phyloP scores from a whole-genome alignment of 2,797 vertebrate species.

The Mormyrops attenuatus region DNA sequence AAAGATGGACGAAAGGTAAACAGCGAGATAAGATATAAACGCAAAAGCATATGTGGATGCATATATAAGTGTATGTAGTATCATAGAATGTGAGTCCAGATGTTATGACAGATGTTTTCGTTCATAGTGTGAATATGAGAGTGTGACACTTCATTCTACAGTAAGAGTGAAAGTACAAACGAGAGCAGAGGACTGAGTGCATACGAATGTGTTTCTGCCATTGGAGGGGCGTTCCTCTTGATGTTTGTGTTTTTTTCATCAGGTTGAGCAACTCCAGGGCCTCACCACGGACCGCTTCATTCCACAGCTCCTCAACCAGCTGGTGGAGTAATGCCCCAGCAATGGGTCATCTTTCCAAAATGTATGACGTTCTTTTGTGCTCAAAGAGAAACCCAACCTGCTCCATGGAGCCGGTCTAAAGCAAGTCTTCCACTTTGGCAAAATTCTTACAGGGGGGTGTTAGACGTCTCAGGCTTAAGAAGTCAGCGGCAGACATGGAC shows the following conservation, averaged over 20 bases:
- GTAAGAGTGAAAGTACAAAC: not conserved
- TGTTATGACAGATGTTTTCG: not conserved
- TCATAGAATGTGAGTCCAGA: not conserved
- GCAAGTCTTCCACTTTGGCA: not conserved
- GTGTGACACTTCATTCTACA: not conserved
- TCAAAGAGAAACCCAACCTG: not conserved
- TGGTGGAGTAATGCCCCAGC: not conserved
- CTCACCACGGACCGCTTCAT: not conserved
- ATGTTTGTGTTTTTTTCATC: not conserved
- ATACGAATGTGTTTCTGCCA: not conserved
- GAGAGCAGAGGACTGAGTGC: not conserved
- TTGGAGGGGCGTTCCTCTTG: not conserved
- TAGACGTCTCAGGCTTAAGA: not conserved
- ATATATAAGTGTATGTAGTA: not conserved
- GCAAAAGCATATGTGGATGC: not conserved
- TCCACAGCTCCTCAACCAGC: not conserved
- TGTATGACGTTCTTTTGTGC: not conserved
- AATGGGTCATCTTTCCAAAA: not conserved
- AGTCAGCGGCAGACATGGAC: not conserved
- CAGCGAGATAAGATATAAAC: not conserved
- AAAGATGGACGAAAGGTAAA: not conserved
- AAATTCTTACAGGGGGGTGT: not conserved
- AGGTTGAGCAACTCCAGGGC: not conserved
- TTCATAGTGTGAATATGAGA: not conserved
- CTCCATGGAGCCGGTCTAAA: not conserved